phyloP scores from a whole-genome alignment of 2,888 invertebrate species.

The Hartigia nigra region DNA sequence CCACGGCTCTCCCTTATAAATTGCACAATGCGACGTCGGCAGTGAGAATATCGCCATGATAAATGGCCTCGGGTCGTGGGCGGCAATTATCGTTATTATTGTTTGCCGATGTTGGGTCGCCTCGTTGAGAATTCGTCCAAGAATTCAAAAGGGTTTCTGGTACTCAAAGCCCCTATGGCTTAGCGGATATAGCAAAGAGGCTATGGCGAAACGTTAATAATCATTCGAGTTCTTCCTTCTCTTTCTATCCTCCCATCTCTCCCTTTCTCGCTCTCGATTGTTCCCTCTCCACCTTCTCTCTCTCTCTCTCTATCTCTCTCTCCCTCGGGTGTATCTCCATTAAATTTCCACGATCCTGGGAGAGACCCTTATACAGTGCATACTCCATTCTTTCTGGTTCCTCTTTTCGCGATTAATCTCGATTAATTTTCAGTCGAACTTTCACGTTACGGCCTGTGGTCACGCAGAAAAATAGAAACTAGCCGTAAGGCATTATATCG shows the following conservation, averaged over 20 bases:
- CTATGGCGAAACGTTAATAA: not conserved
- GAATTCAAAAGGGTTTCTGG: not conserved
- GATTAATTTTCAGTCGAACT: not conserved
- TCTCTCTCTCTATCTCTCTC: not conserved
- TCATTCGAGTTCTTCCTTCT: not conserved
- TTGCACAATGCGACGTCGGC: slow-evolving; percentile 24
- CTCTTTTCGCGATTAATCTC: not conserved
- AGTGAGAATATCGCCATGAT: not conserved
- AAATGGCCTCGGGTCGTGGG: not conserved
- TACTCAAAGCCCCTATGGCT: not conserved
- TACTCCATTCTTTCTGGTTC: not conserved
- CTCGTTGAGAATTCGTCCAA: not conserved
- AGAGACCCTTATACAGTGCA: not conserved
- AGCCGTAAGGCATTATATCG: not conserved
- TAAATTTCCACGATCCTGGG: not conserved
- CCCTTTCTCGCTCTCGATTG: too few relatives aligned
- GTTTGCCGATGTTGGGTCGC: not conserved
- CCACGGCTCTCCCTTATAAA: slow-evolving; percentile 34
- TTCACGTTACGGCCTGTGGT: not conserved
- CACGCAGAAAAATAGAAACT: not conserved
- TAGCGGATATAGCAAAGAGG: not conserved
- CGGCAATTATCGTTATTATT: not conserved
- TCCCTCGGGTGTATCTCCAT: not conserved
- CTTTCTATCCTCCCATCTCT: too few relatives aligned
- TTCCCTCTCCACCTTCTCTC: too few relatives aligned